Evolutionary conservation across 2,113 vertebrate genomes (phyloP), one percentile per base, ranked within the genome.

Genomic region (Sinocyclocheilus anophthalmus): DNA sequence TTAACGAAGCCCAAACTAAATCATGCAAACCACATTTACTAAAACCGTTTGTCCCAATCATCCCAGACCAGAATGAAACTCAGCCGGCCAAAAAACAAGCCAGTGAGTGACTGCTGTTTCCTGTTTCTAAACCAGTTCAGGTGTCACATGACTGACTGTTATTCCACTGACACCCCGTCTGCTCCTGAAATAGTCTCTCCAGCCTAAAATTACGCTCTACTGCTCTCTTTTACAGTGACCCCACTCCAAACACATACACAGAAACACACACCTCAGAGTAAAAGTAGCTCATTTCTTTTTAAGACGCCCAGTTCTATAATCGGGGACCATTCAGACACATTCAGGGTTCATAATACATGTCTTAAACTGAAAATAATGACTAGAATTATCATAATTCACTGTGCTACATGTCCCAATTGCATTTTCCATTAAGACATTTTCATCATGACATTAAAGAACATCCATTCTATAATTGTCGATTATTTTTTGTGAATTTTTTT

Each of bases 181-280:
- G 76, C 70, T 22, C 85, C 88, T 69, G 67, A 89, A 89, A 87
- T 89, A 87, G 86, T 48, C 73, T 79, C 81, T 78, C 42, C 76
- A 53, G 39, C 37, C 78, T 87, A 87, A 89, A 89, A 89, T 87
- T 83, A 89, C 11, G 33, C 59, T 50, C 69, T 82, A 55, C 83
- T 83, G 70, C 75, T 88, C 84, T 86, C 73, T 72, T 85, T 87
- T 83, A 78, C 61, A 76, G 79, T 75, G 88, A 85, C 86, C n/a
- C 80, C 73, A 72, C 83, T 80, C 83, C 83, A 82, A 78, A 83
- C 76, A 87, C 26, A 85, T 63, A 70, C 50, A 83, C 73, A 59
- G 80, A 77, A 13, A 83, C 50, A 67, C 79, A 45, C 85, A 57
- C 57, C 30, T 39, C 20, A 4, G 14, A 63, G 55, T 81, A 73